Conservation (phyloP, 64 coral and sea anemone genomes). For the Dendronephthya gigantea region DNA sequence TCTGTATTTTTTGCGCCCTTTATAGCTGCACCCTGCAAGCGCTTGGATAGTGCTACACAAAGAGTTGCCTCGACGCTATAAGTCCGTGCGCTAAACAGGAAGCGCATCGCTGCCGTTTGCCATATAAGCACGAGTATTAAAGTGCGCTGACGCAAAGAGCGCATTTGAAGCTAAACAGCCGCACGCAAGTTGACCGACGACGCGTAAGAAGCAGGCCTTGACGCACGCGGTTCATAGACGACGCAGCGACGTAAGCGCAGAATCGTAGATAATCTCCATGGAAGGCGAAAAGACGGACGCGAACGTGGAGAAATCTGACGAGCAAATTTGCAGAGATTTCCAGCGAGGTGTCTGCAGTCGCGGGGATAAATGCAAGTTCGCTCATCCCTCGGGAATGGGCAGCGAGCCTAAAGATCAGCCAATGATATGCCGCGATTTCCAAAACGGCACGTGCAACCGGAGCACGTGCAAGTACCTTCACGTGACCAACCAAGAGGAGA, state of each 20-base stretch:
- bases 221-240: not conserved
- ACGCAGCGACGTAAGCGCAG: not conserved
- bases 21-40: not conserved
- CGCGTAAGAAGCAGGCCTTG: not conserved
- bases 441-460: slow-evolving; percentile 85
- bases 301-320: not conserved
- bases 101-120: not conserved
- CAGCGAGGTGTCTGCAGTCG: slow-evolving; percentile 86
- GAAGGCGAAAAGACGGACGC: not conserved
- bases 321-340: slow-evolving; percentile 79
- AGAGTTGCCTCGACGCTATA: not conserved
- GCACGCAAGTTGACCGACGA: not conserved
- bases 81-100: not conserved
- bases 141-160: not conserved
- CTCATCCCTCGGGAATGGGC: slow-evolving; percentile 74
- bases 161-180: not conserved
- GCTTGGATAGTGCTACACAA: slow-evolving; percentile 1
- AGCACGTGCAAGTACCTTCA: slow-evolving; percentile 91
- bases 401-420: slow-evolving; percentile 64
- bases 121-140: not conserved
- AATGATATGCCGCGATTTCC: slow-evolving; percentile 97
- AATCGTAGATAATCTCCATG: no score
- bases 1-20: not conserved
- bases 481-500: slow-evolving; percentile 74
- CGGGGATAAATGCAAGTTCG: slow-evolving; percentile 87